Percentiles rank a stretch among this genome's conserved stretches.
Evolutionary conservation across 2,113 vertebrate species (phyloP).

Genomic region (Bufo gargarizans): DNA sequence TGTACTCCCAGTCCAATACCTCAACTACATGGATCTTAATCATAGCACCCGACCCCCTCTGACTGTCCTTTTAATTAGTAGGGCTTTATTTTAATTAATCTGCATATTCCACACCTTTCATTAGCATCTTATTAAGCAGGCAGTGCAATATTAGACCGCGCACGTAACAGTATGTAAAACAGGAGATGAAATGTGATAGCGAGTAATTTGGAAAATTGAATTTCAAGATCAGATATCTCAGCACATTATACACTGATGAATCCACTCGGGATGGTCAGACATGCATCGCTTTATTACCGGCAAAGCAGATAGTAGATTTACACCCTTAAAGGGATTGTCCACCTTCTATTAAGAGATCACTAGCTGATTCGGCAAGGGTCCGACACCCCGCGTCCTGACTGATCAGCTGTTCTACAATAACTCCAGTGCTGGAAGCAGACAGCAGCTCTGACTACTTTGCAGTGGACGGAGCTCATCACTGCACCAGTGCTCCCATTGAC

Average conservation of each 20-base stretch:
- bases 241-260: conserved; percentile 1
- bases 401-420: too few species aligned
- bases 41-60: conserved; percentile 28
- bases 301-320: not conserved
- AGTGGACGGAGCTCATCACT: too few species aligned
- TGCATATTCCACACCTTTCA: conserved; percentile 46
- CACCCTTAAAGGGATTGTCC: not conserved
- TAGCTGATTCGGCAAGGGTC: too few species aligned
- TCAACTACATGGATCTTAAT: conserved; percentile 32
- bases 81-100: conserved; percentile 48
- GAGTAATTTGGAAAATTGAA: conserved; percentile 13
- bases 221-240: conserved; percentile 24
- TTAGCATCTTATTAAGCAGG: conserved; percentile 39
- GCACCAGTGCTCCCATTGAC: too few species aligned
- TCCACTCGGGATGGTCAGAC: not conserved
- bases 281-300: not conserved
- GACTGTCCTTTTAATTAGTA: conserved; percentile 53
- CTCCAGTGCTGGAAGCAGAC: too few species aligned
- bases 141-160: not conserved
- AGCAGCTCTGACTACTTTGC: too few species aligned
- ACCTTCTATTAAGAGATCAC: too few species aligned
- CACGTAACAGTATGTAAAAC: not conserved
- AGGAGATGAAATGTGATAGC: conserved; percentile 19
- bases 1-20: conserved; percentile 40
- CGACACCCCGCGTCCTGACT: too few species aligned